phyloP scores from a whole-genome alignment of 2,888 invertebrate genomes.

The Melinaea menophilus region DNA sequence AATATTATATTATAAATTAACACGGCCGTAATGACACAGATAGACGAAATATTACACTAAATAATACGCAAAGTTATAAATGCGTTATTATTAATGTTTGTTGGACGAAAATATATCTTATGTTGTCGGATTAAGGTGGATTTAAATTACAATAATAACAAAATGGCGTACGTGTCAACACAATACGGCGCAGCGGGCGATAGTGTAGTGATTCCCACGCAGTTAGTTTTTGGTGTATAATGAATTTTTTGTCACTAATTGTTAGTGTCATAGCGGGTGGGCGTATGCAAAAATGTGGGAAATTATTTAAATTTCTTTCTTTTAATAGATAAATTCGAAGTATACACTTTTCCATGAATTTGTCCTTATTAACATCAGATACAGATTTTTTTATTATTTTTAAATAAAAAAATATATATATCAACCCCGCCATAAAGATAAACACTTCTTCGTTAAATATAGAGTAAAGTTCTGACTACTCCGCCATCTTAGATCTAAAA shows the following conservation, averaged over 20 bases:
- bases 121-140: background rate
- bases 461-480: too few species aligned
- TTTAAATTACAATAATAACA: background rate
- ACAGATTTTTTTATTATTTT: too few species aligned
- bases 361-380: too few species aligned
- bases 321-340: too few species aligned
- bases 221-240: conserved; percentile 24
- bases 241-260: conserved; percentile 29
- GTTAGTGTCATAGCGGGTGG: conserved; percentile 29
- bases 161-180: conserved; percentile 27
- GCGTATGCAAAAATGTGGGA: conserved; percentile 20
- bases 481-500: too few species aligned
- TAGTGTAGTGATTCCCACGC: conserved; percentile 30
- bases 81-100: background rate
- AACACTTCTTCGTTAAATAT: too few species aligned
- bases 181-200: conserved; percentile 35
- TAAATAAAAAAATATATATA: too few species aligned
- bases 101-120: conserved; percentile 8
- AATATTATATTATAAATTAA: conserved; percentile 8
- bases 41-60: conserved; percentile 12
- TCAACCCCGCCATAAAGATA: too few species aligned
- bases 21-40: background rate
- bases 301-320: background rate
- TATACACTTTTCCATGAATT: too few species aligned
- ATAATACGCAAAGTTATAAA: conserved; percentile 5